phyloP scores from a whole-genome alignment of 2,797 vertebrate species.

The Enteromius mattozi region DNA sequence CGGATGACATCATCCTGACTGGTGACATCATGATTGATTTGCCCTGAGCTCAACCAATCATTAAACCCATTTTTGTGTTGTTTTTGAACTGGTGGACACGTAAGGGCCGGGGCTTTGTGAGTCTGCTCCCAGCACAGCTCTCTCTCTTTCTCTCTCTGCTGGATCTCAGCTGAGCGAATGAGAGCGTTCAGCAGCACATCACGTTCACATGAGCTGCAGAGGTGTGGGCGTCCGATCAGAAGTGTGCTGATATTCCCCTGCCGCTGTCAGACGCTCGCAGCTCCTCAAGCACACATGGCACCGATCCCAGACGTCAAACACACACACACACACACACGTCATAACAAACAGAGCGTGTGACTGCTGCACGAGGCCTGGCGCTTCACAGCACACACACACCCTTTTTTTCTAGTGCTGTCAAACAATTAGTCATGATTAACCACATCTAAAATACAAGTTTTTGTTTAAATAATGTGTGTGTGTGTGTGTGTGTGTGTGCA shows the following conservation, averaged over 20 bases:
- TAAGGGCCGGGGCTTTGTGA: background rate
- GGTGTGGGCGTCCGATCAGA: background rate
- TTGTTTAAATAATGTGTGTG: too few relatives aligned
- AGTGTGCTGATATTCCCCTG: background rate
- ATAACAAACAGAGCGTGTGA: slow-evolving; percentile 18
- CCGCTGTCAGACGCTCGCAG: background rate
- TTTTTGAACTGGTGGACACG: too few relatives aligned
- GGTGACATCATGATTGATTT: background rate
- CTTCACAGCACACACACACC: background rate
- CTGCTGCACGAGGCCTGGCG: background rate
- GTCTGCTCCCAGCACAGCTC: background rate
- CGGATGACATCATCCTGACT: background rate
- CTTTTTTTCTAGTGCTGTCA: too few relatives aligned
- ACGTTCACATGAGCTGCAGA: background rate
- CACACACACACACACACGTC: background rate
- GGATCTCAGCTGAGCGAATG: background rate
- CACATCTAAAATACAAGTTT: too few relatives aligned
- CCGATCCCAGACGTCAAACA: background rate
- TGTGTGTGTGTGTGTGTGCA: too few relatives aligned
- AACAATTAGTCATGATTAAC: too few relatives aligned
- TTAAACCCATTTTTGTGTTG: background rate
- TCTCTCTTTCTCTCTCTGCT: background rate
- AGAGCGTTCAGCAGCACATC: background rate
- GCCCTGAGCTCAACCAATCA: background rate
- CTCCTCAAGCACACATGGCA: background rate